Percentiles rank a stretch among this genome's conserved stretches.
These are phyloP conservation scores for Scaptomyza polygonia DNA, from an alignment of 2,888 invertebrate genomes.

Conservation along the genomic window DNA sequence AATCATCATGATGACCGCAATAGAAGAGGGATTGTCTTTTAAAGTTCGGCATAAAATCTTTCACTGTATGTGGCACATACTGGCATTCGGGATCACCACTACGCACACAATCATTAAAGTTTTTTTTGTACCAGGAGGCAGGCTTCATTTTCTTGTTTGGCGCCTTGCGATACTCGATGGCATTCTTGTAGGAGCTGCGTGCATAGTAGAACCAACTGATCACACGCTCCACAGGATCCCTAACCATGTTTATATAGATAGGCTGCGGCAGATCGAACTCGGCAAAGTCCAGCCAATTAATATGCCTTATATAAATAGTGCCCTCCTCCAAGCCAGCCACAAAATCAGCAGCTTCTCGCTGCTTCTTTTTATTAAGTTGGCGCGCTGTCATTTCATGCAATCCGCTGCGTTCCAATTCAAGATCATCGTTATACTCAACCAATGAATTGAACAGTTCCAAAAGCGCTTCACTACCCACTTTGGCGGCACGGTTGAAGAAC, in stretches of 20 bases:
- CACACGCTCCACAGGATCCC: constrained; percentile 94
- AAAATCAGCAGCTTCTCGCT: constrained; percentile 52
- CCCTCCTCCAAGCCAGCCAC: constrained; percentile 90
- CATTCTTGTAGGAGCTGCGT: constrained; percentile 83
- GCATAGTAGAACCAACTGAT: constrained; percentile 96
- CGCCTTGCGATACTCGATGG: constrained; percentile 91
- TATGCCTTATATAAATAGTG: constrained; percentile 93
- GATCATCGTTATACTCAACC: constrained; percentile 48
- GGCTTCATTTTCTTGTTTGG: constrained; percentile 86
- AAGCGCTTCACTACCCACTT: constrained; percentile 95
- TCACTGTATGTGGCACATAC: constrained; percentile 86
- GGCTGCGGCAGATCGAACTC: constrained; percentile 92
- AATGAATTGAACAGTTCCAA: constrained; percentile 87
- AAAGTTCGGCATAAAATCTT: constrained; percentile 91
- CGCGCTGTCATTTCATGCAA: constrained; percentile 20
- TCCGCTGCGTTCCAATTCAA: constrained; percentile 58
- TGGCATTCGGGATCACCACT: constrained; percentile 92
- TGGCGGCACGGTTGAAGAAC: constrained; percentile 96
- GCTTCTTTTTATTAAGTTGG: constrained; percentile 33
- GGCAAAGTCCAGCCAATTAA: constrained; percentile 92
- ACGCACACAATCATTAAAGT: constrained; percentile 94
- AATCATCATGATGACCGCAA: constrained; percentile 93
- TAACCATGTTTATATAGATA: constrained; percentile 91
- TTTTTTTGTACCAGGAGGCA: constrained; percentile 85
- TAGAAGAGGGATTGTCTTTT: constrained; percentile 93